Conservation (phyloP, 1,140 invertebrate genomes). For the Saxidomus purpurata region DNA sequence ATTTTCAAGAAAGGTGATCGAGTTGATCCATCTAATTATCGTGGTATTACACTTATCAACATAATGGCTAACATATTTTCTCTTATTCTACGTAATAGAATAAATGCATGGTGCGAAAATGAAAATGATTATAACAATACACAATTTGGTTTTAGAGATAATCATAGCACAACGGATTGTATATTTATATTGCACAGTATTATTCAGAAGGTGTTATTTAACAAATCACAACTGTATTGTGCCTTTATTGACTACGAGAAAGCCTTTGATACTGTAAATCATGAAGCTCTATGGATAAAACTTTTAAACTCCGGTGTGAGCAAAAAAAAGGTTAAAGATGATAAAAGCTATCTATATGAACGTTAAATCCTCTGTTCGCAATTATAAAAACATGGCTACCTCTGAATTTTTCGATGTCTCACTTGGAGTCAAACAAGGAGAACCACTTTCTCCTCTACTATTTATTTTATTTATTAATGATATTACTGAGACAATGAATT, state of each 20-base stretch:
- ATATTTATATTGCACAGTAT: background rate
- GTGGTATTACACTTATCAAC: background rate
- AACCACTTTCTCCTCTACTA: too few relatives aligned
- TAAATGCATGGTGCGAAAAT: slow-evolving; percentile 3
- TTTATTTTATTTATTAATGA: too few relatives aligned
- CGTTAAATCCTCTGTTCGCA: too few relatives aligned
- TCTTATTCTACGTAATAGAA: background rate
- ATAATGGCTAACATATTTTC: background rate
- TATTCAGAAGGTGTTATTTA: background rate
- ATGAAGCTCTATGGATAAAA: background rate
- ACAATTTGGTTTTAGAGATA: background rate
- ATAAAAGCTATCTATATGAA: too few relatives aligned
- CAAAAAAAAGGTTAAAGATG: too few relatives aligned
- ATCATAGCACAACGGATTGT: background rate
- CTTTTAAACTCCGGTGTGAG: too few relatives aligned
- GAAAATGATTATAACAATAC: background rate
- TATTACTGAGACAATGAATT: too few relatives aligned
- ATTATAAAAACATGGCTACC: too few relatives aligned
- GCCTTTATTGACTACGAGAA: background rate
- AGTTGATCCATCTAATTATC: background rate
- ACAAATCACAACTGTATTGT: background rate
- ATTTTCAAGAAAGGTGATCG: background rate
- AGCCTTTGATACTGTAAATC: background rate
- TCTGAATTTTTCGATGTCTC: too few relatives aligned
- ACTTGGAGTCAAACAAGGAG: too few relatives aligned